Evolutionary conservation across 2,888 invertebrate genomes (phyloP).

Genomic region (Stenoptilia bipunctidactyla): DNA sequence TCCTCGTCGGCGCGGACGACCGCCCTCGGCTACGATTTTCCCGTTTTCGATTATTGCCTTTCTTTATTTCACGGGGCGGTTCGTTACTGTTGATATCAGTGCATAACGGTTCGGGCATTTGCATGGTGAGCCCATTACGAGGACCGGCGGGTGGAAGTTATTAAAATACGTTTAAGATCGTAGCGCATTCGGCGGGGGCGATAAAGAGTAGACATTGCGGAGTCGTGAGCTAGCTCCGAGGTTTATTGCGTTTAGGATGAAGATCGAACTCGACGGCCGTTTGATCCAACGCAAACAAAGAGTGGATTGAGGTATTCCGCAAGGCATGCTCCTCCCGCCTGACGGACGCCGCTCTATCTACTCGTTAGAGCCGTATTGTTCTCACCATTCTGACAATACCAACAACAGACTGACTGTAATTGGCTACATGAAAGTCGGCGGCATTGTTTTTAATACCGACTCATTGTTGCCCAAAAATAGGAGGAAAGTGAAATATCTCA

Average conservation of each 20-base stretch:
- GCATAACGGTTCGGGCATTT: constrained; percentile 58
- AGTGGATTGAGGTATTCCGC: constrained; percentile 51
- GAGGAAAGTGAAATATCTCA: no score
- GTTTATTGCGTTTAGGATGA: constrained; percentile 60
- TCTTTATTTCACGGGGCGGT: constrained; percentile 58
- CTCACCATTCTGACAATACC: constrained; percentile 18
- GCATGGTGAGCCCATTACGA: constrained; percentile 60
- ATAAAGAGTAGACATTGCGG: constrained; percentile 57
- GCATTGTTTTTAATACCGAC: constrained; percentile 17
- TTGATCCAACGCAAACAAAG: constrained; percentile 49
- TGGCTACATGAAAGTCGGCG: constrained; percentile 21
- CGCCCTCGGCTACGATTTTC: constrained; percentile 50
- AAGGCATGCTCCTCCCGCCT: constrained; percentile 23
- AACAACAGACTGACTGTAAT: constrained; percentile 22
- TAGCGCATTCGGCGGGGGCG: constrained; percentile 46
- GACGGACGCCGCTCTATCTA: constrained; percentile 34
- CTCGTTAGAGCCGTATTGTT: constrained; percentile 45
- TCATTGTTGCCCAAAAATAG: constrained; percentile 9
- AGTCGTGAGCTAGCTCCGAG: constrained; percentile 60
- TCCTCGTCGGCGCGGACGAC: constrained; percentile 23
- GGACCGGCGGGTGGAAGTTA: constrained; percentile 55
- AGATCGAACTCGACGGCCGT: constrained; percentile 37
- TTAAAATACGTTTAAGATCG: constrained; percentile 65
- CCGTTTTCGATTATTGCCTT: constrained; percentile 55
- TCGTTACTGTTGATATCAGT: constrained; percentile 48